Evolutionary conservation across 2,888 invertebrate genomes (phyloP).

Genomic region (Xanthorhoe designata): DNA sequence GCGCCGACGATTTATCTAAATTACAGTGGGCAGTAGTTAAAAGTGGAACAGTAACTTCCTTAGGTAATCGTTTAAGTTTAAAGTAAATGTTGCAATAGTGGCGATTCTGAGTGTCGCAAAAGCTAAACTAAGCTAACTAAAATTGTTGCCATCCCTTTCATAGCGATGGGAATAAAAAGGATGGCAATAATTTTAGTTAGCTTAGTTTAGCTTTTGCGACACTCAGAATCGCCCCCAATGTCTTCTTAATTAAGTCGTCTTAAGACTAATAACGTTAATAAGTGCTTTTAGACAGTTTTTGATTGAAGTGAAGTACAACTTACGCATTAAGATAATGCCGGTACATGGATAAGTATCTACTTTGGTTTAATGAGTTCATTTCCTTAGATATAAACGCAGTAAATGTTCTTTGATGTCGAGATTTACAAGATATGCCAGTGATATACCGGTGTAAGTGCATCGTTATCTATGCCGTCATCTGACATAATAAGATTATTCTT

Average conservation of each 20-base stretch:
- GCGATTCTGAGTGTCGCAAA: too few species aligned
- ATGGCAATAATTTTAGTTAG: too few species aligned
- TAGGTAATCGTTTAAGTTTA: conserved; percentile 42
- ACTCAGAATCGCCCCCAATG: too few species aligned
- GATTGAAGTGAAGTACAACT: conserved; percentile 34
- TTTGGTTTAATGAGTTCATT: conserved; percentile 36
- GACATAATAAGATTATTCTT: background rate
- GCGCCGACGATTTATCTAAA: conserved; percentile 60
- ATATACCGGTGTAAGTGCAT: conserved; percentile 19
- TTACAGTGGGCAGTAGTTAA: conserved; percentile 54
- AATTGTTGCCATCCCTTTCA: too few species aligned
- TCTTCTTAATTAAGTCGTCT: conserved; percentile 44
- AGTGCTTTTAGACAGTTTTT: conserved; percentile 40
- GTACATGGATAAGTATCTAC: conserved; percentile 32
- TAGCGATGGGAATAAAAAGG: too few species aligned
- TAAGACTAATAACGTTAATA: conserved; percentile 41
- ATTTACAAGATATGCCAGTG: conserved; percentile 27
- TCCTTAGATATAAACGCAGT: conserved; percentile 27
- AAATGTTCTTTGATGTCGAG: conserved; percentile 30
- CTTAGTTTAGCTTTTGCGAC: too few species aligned
- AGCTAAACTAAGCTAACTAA: too few species aligned
- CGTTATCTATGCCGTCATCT: conserved; percentile 11
- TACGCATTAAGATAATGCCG: conserved; percentile 26
- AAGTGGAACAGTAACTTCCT: conserved; percentile 50
- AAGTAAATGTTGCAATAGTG: conserved; percentile 45